A percentile compares a stretch with the other conserved stretches of the same genome.
Evolutionary conservation across 2,797 vertebrate species (phyloP).

Genomic region (Thaleichthys pacificus): DNA sequence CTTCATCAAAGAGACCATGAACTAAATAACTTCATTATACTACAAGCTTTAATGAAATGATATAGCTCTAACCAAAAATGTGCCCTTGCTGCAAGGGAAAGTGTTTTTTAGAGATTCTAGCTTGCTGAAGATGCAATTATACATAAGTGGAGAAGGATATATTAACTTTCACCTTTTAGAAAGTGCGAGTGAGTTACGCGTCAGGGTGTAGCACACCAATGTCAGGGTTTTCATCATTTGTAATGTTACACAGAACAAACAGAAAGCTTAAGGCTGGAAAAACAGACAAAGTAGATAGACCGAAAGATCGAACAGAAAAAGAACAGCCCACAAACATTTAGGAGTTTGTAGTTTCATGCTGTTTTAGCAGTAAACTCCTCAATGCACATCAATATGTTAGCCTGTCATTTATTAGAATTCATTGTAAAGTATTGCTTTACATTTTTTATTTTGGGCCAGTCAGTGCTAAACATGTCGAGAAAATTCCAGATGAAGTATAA

Average conservation of each 20-base stretch:
- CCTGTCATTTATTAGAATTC: too few species aligned
- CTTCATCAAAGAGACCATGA: constrained; percentile 48
- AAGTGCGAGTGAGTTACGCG: not conserved
- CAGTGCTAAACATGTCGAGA: not conserved
- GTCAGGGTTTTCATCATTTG: constrained; percentile 39
- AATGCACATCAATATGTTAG: constrained; percentile 6
- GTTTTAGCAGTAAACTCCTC: constrained; percentile 54
- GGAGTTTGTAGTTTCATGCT: constrained; percentile 63
- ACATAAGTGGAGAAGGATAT: constrained; percentile 35
- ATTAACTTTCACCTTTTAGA: constrained; percentile 34
- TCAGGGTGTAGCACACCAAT: constrained; percentile 1
- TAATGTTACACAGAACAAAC: constrained; percentile 25
- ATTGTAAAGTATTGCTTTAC: too few species aligned
- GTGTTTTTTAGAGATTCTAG: constrained; percentile 9
- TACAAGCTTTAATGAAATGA: constrained; percentile 19
- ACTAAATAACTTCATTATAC: constrained; percentile 11
- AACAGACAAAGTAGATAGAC: constrained; percentile 16
- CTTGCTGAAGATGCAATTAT: constrained; percentile 51
- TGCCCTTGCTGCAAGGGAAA: not conserved
- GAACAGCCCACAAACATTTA: constrained; percentile 38
- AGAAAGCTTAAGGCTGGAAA: not conserved
- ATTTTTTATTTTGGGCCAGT: too few species aligned
- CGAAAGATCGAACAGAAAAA: constrained; percentile 41
- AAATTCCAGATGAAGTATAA: not conserved
- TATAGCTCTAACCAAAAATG: constrained; percentile 21